Conservation (phyloP, 2,113 vertebrate species). For the Festucalex cinctus region DNA sequence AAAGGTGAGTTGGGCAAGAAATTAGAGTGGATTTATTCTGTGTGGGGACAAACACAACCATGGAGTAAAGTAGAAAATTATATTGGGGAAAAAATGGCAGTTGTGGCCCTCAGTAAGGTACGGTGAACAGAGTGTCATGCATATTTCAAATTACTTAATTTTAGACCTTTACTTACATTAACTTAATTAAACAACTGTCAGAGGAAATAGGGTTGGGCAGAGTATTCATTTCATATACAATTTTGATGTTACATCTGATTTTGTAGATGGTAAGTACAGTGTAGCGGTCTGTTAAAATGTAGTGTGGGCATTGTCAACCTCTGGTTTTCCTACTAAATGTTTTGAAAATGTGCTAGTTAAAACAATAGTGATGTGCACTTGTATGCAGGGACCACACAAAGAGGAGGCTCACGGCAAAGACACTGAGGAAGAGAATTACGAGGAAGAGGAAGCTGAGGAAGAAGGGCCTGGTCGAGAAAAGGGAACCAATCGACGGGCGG, state of each 20-base stretch:
- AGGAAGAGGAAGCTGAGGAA: constrained; percentile 84
- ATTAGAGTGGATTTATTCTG: no score
- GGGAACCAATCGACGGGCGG: constrained; percentile 76
- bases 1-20: no score
- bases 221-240: background rate
- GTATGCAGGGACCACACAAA: constrained; percentile 54
- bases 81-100: background rate
- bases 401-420: constrained; percentile 61
- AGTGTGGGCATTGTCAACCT: background rate
- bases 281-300: background rate
- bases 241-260: background rate
- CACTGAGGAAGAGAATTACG: constrained; percentile 82
- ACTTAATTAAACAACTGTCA: background rate
- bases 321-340: background rate
- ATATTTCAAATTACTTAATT: background rate
- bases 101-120: background rate
- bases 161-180: no score
- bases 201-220: background rate
- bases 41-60: background rate
- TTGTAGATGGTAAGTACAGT: background rate
- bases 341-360: background rate
- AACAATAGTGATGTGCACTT: background rate
- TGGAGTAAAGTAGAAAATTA: background rate
- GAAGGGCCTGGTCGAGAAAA: constrained; percentile 68
- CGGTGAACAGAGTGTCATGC: background rate